Evolutionary conservation across 1,140 invertebrate species (phyloP).

Genomic region (Panulirus ornatus): DNA sequence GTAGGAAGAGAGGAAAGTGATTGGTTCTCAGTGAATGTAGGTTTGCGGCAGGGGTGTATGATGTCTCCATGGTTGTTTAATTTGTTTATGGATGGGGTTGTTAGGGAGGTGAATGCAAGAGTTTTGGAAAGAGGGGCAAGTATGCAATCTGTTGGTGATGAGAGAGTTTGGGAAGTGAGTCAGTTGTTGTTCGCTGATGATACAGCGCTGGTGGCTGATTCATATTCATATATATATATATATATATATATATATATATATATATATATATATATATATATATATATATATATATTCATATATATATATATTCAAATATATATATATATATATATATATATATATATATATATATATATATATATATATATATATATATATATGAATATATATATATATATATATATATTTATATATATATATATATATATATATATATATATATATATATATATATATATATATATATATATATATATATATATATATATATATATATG

Average conservation of each 20-base stretch:
- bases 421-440: conserved; percentile 32
- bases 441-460: conserved; percentile 41
- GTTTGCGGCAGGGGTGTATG: no score
- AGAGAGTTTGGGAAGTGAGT: no score
- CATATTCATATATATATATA: conserved; percentile 37
- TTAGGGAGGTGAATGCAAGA: no score
- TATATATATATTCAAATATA: conserved; percentile 30
- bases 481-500: no score
- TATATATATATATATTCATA: conserved; percentile 34
- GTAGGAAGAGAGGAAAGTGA: no score
- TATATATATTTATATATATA: conserved; percentile 37
- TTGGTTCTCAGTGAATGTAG: no score
- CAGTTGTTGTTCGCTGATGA: no score
- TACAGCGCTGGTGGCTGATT: no score
- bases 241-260: conserved; percentile 41
- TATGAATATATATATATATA: conserved; percentile 28
- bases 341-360: conserved; percentile 41
- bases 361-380: conserved; percentile 38
- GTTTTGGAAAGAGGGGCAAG: no score
- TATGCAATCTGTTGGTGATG: no score
- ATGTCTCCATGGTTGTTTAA: no score
- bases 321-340: conserved; percentile 41
- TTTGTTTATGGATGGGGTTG: no score
- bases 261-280: conserved; percentile 41
- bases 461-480: conserved; percentile 38